Conservation (phyloP, 1,140 invertebrate genomes). For the Cotesia vestalis region DNA sequence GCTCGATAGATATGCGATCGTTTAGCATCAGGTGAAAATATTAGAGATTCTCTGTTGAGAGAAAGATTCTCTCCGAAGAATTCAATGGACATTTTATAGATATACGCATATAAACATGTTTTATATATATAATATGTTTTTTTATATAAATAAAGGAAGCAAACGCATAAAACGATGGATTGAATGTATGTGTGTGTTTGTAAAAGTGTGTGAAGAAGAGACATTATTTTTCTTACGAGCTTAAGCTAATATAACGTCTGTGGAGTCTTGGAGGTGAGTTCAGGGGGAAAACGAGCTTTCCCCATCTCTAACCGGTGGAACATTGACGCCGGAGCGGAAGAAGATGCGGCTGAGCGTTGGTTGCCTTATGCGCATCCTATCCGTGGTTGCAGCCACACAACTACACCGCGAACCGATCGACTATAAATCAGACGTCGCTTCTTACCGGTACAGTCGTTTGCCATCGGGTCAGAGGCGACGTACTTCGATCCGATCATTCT, state of each 20-base stretch:
- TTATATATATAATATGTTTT: too few species aligned
- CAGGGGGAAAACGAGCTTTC: slow-evolving; percentile 42
- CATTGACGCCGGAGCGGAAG: slow-evolving; percentile 47
- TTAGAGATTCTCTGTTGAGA: not conserved
- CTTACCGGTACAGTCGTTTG: slow-evolving; percentile 57
- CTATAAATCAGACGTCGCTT: slow-evolving; percentile 61
- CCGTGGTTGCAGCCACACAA: slow-evolving; percentile 34
- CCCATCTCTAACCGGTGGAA: slow-evolving; percentile 35
- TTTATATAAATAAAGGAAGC: too few species aligned
- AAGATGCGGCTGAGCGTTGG: slow-evolving; percentile 38
- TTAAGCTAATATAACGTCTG: too few species aligned
- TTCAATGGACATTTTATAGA: slow-evolving; percentile 11
- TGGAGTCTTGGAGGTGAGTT: too few species aligned
- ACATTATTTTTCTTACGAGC: too few species aligned
- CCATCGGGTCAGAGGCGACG: slow-evolving; percentile 57
- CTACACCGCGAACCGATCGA: slow-evolving; percentile 24
- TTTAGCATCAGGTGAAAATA: not conserved
- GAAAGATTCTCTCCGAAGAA: slow-evolving; percentile 1
- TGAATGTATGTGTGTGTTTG: too few species aligned
- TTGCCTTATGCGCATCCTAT: slow-evolving; percentile 38
- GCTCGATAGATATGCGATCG: slow-evolving; percentile 3
- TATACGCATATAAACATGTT: slow-evolving; percentile 1
- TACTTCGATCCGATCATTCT: slow-evolving; percentile 32
- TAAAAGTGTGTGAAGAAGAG: too few species aligned
- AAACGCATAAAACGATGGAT: too few species aligned